Evolutionary conservation across 2,888 invertebrate genomes (phyloP), one percentile per base, ranked within the genome.

Genomic region (Coleophora flavipennella): DNA sequence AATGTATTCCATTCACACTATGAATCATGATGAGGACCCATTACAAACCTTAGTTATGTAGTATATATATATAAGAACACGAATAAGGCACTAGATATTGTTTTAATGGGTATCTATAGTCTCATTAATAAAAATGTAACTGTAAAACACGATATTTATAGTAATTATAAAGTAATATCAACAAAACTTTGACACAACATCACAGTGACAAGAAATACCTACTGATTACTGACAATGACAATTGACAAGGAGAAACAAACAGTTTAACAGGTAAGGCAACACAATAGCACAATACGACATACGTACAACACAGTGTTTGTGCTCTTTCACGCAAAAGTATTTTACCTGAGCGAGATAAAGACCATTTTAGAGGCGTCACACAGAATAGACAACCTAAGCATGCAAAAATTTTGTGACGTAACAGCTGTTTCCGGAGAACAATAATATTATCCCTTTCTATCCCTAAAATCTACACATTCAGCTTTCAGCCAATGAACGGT

Each of bases 141-240:
- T 54, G 51, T 55, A 61, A 46, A 50, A 53, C 49, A 64, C 51
- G 53, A 55, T 62, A 69, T 62, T 62, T 69, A 60, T 52, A 52
- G 57, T 59, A 57, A 62, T 38, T 62, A 58, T 62, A 55, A 67
- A 61, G 63, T 65, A 72, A 67, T 72, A 81, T 72, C 79, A 83
- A 83, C 79, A 80, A 79, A 67, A 79, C 67, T 78, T 78, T 80
- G 80, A 76, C 72, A 77, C 68, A 55, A 62, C 57, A 59, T 53
- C 50, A 63, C 56, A 49, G 55, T 67, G 63, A 62, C 59, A 59
- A 70, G 67, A 57, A 73, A 66, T n/a, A n/a, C n/a, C 8, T 12
- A 12, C 26, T 38, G 38, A 38, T 27, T n/a, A n/a, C n/a, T n/a
- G n/a, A n/a, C n/a, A n/a, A n/a, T n/a, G n/a, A n/a, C n/a, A n/a